Evolutionary conservation across 2,888 invertebrate genomes (phyloP).

Genomic region (Lasioglossum vierecki): DNA sequence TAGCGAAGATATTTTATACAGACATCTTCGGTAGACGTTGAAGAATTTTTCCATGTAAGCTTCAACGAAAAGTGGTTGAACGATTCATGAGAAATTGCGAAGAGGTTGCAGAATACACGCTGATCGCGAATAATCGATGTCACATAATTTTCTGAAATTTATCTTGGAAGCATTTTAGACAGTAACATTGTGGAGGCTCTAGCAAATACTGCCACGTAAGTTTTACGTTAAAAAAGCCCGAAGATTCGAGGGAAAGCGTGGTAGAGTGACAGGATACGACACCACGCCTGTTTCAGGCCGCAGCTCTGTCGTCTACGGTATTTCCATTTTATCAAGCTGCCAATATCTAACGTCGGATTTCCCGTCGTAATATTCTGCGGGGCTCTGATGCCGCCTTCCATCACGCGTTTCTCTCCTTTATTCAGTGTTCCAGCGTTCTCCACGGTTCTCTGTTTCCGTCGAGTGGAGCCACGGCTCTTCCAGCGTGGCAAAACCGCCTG

Average conservation of each 20-base stretch:
- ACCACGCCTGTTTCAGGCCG: background rate
- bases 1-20: background rate
- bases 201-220: background rate
- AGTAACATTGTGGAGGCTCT: background rate
- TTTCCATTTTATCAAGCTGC: constrained; percentile 72
- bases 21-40: background rate
- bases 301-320: constrained; percentile 55
- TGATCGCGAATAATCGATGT: background rate
- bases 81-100: background rate
- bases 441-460: constrained; percentile 15
- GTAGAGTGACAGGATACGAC: background rate
- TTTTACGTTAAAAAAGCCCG: background rate
- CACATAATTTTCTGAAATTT: background rate
- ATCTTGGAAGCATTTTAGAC: background rate
- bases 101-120: too few relatives aligned
- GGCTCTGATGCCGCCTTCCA: constrained; percentile 32
- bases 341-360: constrained; percentile 71
- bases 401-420: constrained; percentile 31
- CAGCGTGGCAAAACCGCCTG: background rate
- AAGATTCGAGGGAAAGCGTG: background rate
- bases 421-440: constrained; percentile 3
- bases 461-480: constrained; percentile 21
- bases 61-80: background rate
- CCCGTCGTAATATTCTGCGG: constrained; percentile 67
- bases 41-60: background rate